Conservation (phyloP, 2,888 invertebrate genomes). For the Acrobeloides nanus region DNA sequence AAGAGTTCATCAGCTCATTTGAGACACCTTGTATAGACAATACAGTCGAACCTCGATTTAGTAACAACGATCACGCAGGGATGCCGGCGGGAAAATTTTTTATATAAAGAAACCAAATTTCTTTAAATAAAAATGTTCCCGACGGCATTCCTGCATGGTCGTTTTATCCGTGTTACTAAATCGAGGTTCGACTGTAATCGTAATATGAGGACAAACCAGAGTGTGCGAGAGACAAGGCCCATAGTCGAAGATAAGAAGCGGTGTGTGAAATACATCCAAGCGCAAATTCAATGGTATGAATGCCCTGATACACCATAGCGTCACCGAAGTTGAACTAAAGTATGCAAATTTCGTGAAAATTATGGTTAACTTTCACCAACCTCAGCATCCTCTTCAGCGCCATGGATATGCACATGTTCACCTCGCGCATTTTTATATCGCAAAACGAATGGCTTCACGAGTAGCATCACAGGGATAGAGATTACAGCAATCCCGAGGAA, state of each 20-base stretch:
- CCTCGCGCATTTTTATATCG: conserved; percentile 1
- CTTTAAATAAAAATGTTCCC: no score
- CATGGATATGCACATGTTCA: background rate
- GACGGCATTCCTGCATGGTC: no score
- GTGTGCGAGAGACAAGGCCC: conserved; percentile 54
- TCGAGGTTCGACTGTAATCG: no score
- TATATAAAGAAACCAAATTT: no score
- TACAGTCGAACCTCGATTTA: no score
- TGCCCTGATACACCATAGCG: conserved; percentile 52
- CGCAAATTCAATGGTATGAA: conserved; percentile 54
- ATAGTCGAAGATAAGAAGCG: conserved; percentile 53
- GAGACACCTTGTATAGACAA: no score
- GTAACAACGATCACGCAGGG: no score
- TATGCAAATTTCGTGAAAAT: background rate
- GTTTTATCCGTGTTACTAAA: no score
- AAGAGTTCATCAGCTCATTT: no score
- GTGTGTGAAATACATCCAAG: conserved; percentile 54
- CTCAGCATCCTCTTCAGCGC: background rate
- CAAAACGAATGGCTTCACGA: conserved; percentile 42
- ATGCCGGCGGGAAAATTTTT: no score
- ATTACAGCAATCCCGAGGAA: conserved; percentile 49
- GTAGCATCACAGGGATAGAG: conserved; percentile 49
- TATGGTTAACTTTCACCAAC: background rate
- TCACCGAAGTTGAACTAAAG: conserved; percentile 48
- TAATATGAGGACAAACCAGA: conserved; percentile 36